Conservation (phyloP, 2,797 vertebrate species). For the Phoeniculus purpureus region DNA sequence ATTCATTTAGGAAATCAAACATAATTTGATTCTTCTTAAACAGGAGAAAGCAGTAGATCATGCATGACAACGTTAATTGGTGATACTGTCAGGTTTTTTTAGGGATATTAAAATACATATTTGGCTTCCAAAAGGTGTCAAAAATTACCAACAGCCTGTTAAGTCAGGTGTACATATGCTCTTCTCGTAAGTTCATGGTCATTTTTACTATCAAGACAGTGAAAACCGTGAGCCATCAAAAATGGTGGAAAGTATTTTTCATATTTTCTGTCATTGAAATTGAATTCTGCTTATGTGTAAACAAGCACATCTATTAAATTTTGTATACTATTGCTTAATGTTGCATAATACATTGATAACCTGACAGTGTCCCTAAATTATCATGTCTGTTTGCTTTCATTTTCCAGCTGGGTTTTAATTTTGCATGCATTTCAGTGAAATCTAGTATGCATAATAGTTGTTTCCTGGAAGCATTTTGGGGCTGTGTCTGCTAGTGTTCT, state of each 20-base stretch:
- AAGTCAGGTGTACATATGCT: background rate
- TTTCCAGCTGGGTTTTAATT: constrained; percentile 68
- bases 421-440: constrained; percentile 62
- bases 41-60: constrained; percentile 26
- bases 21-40: constrained; percentile 49
- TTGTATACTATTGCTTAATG: background rate
- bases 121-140: background rate
- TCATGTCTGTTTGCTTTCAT: constrained; percentile 61
- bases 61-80: constrained; percentile 53
- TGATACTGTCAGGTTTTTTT: constrained; percentile 53
- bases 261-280: background rate
- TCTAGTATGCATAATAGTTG: background rate
- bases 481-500: constrained; percentile 32
- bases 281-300: background rate
- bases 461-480: constrained; percentile 63
- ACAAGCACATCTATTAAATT: background rate
- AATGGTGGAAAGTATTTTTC: background rate
- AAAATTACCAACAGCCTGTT: background rate
- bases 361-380: constrained; percentile 63
- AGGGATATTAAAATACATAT: background rate
- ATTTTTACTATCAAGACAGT: background rate
- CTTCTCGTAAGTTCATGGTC: background rate
- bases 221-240: background rate
- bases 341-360: background rate
- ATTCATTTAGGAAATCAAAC: constrained; percentile 36